These are phyloP conservation scores for Cryptus armator DNA, from an alignment of 2,888 invertebrate species.

Conservation along the genomic window DNA sequence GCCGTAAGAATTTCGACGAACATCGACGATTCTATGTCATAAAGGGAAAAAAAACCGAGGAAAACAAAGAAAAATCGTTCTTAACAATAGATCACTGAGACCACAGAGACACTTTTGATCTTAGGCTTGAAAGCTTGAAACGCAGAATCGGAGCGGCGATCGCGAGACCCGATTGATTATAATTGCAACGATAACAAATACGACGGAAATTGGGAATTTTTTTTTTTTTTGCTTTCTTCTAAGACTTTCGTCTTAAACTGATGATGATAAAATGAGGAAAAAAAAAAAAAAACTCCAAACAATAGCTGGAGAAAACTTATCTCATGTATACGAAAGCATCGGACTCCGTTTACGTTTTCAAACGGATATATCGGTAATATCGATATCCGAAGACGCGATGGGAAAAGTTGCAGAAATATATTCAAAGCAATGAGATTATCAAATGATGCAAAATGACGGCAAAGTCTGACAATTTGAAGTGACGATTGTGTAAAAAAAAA, in stretches of 20 bases:
- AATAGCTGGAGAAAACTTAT: not conserved
- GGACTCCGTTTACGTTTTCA: constrained; percentile 22
- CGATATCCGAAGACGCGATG: constrained; percentile 9
- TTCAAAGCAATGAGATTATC: constrained; percentile 31
- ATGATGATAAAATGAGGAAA: constrained; percentile 6
- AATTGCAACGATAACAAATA: constrained; percentile 29
- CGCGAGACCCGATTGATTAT: constrained; percentile 27
- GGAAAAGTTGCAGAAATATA: constrained; percentile 10
- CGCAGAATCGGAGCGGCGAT: constrained; percentile 22
- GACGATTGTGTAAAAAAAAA: not conserved
- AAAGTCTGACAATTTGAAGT: constrained; percentile 16
- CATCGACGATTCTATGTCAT: constrained; percentile 66
- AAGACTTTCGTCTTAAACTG: constrained; percentile 50
- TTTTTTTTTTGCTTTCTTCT: constrained; percentile 43
- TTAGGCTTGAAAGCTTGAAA: constrained; percentile 53
- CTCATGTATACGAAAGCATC: constrained; percentile 9
- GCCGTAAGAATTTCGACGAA: constrained; percentile 56
- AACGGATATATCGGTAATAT: constrained; percentile 10
- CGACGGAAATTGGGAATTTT: constrained; percentile 33
- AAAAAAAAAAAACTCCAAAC: constrained; percentile 7
- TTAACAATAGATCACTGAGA: constrained; percentile 23
- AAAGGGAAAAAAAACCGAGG: constrained; percentile 44
- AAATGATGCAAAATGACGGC: not conserved
- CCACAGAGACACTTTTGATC: constrained; percentile 46
- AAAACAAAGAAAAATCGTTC: constrained; percentile 8